Conservation (phyloP, 2,113 vertebrate species). For the Pseudorasbora parva region DNA sequence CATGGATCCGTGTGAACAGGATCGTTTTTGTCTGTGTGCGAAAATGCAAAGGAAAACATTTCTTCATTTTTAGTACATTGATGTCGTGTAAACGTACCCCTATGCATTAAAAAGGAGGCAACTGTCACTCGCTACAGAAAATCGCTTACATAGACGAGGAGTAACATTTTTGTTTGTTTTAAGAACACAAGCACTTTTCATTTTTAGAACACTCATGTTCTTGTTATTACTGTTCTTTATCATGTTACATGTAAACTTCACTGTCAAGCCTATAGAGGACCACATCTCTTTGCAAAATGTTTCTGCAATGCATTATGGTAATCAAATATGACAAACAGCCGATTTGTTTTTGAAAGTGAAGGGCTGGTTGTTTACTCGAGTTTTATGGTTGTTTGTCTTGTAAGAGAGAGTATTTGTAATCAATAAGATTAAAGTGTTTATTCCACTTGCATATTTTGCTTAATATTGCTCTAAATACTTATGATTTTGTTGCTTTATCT, state of each 20-base stretch:
- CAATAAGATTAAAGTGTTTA: conserved; percentile 15
- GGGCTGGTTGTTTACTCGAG: conserved; percentile 1
- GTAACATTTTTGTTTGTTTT: background rate
- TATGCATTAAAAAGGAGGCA: background rate
- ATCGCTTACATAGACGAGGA: background rate
- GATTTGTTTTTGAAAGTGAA: background rate
- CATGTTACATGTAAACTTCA: background rate
- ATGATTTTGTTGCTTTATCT: conserved; percentile 1
- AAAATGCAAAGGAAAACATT: no score
- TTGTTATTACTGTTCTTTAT: background rate
- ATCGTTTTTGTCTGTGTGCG: no score
- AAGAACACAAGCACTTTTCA: background rate
- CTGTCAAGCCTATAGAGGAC: background rate
- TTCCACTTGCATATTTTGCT: conserved; percentile 12
- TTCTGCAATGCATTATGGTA: conserved; percentile 13
- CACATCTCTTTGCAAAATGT: conserved; percentile 18
- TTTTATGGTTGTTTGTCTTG: conserved; percentile 26
- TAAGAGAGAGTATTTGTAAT: conserved; percentile 16
- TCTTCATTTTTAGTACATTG: no score
- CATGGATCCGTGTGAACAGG: no score
- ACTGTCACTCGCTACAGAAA: background rate
- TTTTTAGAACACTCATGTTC: background rate
- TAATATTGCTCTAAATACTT: conserved; percentile 20
- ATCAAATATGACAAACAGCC: background rate
- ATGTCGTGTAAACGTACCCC: no score